These are phyloP conservation scores for Malurus elegans DNA, from an alignment of 2,113 vertebrate genomes.

Conservation along the genomic window DNA sequence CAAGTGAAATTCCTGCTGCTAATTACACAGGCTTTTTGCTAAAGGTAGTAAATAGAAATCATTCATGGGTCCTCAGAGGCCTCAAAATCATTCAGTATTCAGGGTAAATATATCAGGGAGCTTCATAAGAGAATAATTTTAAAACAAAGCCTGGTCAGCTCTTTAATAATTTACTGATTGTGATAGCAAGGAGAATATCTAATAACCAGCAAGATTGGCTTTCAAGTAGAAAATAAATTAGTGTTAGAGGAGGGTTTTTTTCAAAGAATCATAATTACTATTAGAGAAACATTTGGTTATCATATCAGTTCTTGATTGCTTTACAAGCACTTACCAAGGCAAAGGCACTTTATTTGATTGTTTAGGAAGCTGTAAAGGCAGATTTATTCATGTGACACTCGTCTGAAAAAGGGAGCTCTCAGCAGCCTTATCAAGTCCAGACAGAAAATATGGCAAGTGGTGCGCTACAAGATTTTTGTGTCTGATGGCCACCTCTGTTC, in stretches of 20 bases:
- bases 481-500: not conserved
- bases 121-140: constrained; percentile 73
- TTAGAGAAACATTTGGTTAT: constrained; percentile 62
- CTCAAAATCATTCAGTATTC: constrained; percentile 66
- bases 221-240: constrained; percentile 75
- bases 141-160: constrained; percentile 80
- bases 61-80: constrained; percentile 66
- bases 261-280: constrained; percentile 42
- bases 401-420: not conserved
- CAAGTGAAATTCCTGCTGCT: constrained; percentile 57
- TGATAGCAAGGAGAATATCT: constrained; percentile 75
- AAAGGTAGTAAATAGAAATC: constrained; percentile 74
- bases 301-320: constrained; percentile 48
- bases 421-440: not conserved
- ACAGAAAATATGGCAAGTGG: not conserved
- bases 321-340: constrained; percentile 15
- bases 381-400: not conserved
- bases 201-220: constrained; percentile 73
- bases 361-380: constrained; percentile 23
- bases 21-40: constrained; percentile 72
- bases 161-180: constrained; percentile 79
- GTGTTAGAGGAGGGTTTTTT: constrained; percentile 41
- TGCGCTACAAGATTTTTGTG: not conserved
- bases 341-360: constrained; percentile 28
- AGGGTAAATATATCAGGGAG: constrained; percentile 69